Conservation (phyloP, 1,140 invertebrate species). For the Trypoxylus dichotomus region DNA sequence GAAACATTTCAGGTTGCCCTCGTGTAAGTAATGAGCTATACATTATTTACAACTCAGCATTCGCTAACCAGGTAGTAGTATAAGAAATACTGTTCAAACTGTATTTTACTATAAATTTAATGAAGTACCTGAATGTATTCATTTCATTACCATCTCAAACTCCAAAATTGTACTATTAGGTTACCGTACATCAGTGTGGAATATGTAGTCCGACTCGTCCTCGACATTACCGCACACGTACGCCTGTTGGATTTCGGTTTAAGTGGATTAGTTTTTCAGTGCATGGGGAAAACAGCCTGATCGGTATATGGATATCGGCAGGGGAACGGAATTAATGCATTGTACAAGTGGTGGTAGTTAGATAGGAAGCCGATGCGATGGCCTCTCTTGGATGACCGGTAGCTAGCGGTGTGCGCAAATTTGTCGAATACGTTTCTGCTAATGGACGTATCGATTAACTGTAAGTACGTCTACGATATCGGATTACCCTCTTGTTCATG, state of each 20-base stretch:
- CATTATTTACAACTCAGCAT: too few relatives aligned
- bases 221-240: neutral
- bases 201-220: neutral
- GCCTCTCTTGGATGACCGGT: neutral
- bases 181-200: too few relatives aligned
- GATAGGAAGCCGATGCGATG: neutral
- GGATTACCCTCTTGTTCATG: slow-evolving; percentile 8
- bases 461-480: slow-evolving; percentile 19
- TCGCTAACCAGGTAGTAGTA: too few relatives aligned
- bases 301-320: neutral
- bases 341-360: neutral
- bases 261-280: slow-evolving; percentile 5
- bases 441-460: slow-evolving; percentile 18
- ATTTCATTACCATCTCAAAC: too few relatives aligned
- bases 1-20: too few relatives aligned
- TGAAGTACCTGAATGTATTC: too few relatives aligned
- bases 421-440: slow-evolving; percentile 17
- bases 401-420: neutral
- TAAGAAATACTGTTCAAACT: too few relatives aligned
- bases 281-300: neutral
- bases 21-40: too few relatives aligned
- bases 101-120: too few relatives aligned
- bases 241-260: neutral
- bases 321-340: neutral
- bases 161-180: too few relatives aligned